Evolutionary conservation across 2,113 vertebrate species (phyloP), one percentile per base, ranked within the genome.

Genomic region (Menidia beryllina): DNA sequence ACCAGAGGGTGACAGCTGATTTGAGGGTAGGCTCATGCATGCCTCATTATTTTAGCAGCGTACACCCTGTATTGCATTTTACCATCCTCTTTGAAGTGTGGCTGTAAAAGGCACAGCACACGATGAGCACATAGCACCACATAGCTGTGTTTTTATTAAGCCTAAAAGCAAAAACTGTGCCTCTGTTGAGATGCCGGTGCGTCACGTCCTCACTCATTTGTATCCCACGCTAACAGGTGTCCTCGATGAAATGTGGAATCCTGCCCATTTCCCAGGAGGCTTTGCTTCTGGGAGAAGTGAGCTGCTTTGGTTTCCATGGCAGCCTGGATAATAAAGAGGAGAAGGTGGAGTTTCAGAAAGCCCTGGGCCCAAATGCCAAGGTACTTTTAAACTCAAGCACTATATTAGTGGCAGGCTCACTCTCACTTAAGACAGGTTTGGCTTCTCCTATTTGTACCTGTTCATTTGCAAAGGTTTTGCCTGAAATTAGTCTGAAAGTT

Each of bases 191-290:
- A 68, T 27, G 54, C 67, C 53, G 48, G 61, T 71, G 66, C 50
- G 45, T 82, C 73, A 79, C 52, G 65, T 38, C 49, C 58, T 86
- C 14, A n/a, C 45, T 79, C 72, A 79, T 72, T 84, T 80, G 77
- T 76, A 63, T 91, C 68, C 73, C 21, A 50, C 61, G 64, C 59
- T 84, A 79, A 85, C 86, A 99, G 97, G 96, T 99, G 84, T 99
- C 97, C n/a, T 95, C 97, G 72, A 99, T 98, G 97, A 98, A 96
- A 80, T 99, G 96, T 81, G 97, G 97, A 72, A 94, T 99, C 87
- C 94, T 99, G 90, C 97, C 97, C 68, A 97, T 98, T 88, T 97
- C 97, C 88, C 97, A 98, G 73, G 97, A 98, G 89, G 96, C 97
- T 83, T 91, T 98, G 86, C 94, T 98, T 89, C 94, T 98, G 69